Conservation (phyloP, 2,888 invertebrate genomes). For the Ferdinandea cuprea region DNA sequence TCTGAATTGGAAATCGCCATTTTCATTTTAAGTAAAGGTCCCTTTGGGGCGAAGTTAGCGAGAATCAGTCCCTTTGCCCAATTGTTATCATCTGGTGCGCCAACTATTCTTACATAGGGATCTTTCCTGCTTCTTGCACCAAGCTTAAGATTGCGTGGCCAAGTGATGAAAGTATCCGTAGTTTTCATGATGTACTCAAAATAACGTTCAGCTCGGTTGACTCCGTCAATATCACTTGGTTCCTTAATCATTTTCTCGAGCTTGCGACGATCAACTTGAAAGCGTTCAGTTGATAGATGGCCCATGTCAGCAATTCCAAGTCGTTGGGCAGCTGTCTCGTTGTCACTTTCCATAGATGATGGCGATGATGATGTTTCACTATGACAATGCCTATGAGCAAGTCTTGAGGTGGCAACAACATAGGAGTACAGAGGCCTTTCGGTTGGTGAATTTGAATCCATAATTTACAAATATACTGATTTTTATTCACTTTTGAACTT, state of each 20-base stretch:
- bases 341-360: slow-evolving; percentile 81
- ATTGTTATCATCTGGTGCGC: slow-evolving; percentile 90
- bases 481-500: no score
- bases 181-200: slow-evolving; percentile 90
- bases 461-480: no score
- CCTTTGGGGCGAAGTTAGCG: slow-evolving; percentile 93
- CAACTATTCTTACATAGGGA: slow-evolving; percentile 96
- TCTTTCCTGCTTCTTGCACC: slow-evolving; percentile 99
- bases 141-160: slow-evolving; percentile 98
- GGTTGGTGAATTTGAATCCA: slow-evolving; percentile 79
- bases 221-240: slow-evolving; percentile 82
- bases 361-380: slow-evolving; percentile 79
- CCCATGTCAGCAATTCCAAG: slow-evolving; percentile 89
- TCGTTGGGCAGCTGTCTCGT: slow-evolving; percentile 88
- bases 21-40: slow-evolving; percentile 98
- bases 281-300: slow-evolving; percentile 93
- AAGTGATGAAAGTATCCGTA: slow-evolving; percentile 95
- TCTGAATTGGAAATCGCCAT: slow-evolving; percentile 99
- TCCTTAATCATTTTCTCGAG: slow-evolving; percentile 96
- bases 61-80: slow-evolving; percentile 93
- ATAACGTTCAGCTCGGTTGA: slow-evolving; percentile 81
- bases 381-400: slow-evolving; percentile 80
- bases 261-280: slow-evolving; percentile 96
- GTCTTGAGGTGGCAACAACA: slow-evolving; percentile 76
- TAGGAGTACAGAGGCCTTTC: slow-evolving; percentile 78